These are phyloP conservation scores for Talpa occidentalis DNA, from an alignment of 2,113 vertebrate species.

Conservation along the genomic window DNA sequence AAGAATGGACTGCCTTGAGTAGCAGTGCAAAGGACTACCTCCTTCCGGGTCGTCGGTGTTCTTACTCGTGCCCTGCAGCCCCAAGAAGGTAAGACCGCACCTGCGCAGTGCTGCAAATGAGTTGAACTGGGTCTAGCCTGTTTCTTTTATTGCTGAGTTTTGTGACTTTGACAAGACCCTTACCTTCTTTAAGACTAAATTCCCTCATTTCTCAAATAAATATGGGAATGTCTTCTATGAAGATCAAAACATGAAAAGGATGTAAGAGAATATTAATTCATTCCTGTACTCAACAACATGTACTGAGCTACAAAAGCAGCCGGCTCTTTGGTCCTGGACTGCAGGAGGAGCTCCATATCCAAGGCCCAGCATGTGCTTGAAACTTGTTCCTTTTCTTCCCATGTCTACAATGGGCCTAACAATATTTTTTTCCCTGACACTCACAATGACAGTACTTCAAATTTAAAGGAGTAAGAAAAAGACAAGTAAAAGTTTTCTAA, in stretches of 20 bases:
- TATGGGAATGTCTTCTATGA: not conserved
- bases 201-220: slow-evolving; percentile 33
- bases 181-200: slow-evolving; percentile 27
- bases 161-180: slow-evolving; percentile 18
- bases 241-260: slow-evolving; percentile 46
- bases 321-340: not conserved
- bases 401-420: not conserved
- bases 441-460: not conserved
- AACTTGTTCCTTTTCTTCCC: not conserved
- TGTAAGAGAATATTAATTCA: slow-evolving; percentile 33
- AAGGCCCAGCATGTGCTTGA: not conserved
- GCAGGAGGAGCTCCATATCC: not conserved
- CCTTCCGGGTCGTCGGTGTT: not conserved
- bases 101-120: not conserved
- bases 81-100: not conserved
- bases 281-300: not conserved
- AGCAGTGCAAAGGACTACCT: not conserved
- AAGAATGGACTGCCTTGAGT: not conserved
- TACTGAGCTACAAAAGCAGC: not conserved
- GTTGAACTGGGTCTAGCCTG: not conserved
- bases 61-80: not conserved
- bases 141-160: slow-evolving; percentile 40
- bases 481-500: not conserved
- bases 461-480: not conserved
- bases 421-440: not conserved